phyloP scores from a whole-genome alignment of 2,888 invertebrate species.

The Mimas tiliae region DNA sequence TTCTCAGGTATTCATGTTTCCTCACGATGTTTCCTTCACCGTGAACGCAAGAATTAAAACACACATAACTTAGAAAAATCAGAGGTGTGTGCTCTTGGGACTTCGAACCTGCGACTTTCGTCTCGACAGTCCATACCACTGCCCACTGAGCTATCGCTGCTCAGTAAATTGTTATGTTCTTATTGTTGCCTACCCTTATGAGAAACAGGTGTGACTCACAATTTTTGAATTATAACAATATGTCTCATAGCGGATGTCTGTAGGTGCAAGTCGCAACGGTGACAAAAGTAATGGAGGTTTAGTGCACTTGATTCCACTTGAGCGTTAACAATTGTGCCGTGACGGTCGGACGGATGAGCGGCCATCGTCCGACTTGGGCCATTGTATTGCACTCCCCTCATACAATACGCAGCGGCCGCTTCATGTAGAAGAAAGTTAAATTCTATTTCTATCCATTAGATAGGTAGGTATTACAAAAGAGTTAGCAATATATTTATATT shows the following conservation, averaged over 20 bases:
- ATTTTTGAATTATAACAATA: not conserved
- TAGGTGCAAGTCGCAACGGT: conserved; percentile 58
- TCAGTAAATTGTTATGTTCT: too few species aligned
- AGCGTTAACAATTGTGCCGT: conserved; percentile 70
- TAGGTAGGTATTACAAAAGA: not conserved
- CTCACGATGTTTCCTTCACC: too few species aligned
- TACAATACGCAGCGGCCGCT: not conserved
- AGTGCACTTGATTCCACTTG: conserved; percentile 80
- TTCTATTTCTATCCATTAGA: not conserved
- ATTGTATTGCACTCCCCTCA: conserved; percentile 39
- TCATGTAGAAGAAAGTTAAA: conserved; percentile 18
- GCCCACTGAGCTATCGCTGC: too few species aligned
- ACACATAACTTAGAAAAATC: too few species aligned
- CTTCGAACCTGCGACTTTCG: too few species aligned
- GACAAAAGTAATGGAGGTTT: conserved; percentile 73
- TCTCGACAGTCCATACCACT: too few species aligned
- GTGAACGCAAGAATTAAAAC: too few species aligned
- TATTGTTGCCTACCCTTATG: too few species aligned
- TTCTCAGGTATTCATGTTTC: too few species aligned
- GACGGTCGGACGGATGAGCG: conserved; percentile 52
- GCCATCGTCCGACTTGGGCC: conserved; percentile 48
- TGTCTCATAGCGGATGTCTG: conserved; percentile 64
- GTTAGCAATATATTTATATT: too few species aligned
- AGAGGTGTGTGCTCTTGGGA: too few species aligned
- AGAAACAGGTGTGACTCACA: too few species aligned